A percentile compares a stretch with the other conserved stretches of the same genome.
Conservation (phyloP, 2,888 invertebrate species). For the Lepidonotus clava region DNA sequence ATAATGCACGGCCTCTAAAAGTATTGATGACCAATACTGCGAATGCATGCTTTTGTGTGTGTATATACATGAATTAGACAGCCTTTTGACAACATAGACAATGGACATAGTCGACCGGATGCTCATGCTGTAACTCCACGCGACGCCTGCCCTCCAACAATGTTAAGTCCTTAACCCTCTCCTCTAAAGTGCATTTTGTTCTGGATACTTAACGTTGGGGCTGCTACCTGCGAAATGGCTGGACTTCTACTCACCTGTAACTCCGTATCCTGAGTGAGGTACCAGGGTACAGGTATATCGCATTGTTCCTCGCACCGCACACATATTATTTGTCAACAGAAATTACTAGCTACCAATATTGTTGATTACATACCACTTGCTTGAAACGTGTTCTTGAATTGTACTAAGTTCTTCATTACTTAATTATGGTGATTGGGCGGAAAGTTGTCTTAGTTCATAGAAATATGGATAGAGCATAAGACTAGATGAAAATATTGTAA, state of each 20-base stretch:
- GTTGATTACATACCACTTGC: too few species aligned
- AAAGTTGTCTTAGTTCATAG: too few species aligned
- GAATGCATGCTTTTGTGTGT: not conserved
- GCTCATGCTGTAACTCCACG: not conserved
- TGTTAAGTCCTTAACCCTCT: not conserved
- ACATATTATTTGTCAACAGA: constrained; percentile 10
- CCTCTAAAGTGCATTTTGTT: not conserved
- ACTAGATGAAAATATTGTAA: too few species aligned
- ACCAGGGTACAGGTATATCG: constrained; percentile 36
- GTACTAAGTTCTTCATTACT: too few species aligned
- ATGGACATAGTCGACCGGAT: not conserved
- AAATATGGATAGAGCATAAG: too few species aligned
- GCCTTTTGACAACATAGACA: not conserved
- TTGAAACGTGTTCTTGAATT: too few species aligned
- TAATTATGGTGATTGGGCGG: too few species aligned
- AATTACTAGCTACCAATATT: constrained; percentile 26
- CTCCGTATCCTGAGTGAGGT: constrained; percentile 2
- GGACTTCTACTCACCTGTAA: constrained; percentile 13
- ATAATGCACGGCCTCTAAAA: not conserved
- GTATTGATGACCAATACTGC: not conserved
- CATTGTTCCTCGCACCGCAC: constrained; percentile 43
- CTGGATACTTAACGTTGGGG: not conserved
- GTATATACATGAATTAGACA: not conserved
- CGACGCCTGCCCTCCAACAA: not conserved
- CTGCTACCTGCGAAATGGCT: not conserved